Conservation (phyloP, 2,113 vertebrate genomes). For the Platanista minor region DNA sequence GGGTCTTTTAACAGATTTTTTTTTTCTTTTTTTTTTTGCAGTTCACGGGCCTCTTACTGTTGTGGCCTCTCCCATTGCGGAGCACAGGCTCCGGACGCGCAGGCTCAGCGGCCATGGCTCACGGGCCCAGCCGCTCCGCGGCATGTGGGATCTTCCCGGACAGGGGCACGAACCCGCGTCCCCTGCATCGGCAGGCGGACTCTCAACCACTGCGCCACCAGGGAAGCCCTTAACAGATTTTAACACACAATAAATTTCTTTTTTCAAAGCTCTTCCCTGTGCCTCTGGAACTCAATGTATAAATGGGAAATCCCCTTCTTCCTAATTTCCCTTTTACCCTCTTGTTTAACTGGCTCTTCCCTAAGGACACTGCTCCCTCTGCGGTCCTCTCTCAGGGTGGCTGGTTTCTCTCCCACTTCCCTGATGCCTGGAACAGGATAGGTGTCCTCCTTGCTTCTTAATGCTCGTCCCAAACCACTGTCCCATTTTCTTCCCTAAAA, state of each 20-base stretch:
- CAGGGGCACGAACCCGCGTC: too few species aligned
- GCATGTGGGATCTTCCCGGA: too few species aligned
- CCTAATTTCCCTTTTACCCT: neutral
- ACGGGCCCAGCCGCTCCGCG: too few species aligned
- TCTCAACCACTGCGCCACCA: too few species aligned
- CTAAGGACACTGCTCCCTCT: neutral
- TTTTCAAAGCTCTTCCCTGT: neutral
- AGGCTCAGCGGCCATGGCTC: too few species aligned
- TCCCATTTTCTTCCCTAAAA: neutral
- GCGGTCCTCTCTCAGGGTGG: neutral
- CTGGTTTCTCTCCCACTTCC: neutral
- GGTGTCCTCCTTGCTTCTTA: neutral
- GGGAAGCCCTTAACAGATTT: neutral
- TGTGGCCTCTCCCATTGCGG: too few species aligned
- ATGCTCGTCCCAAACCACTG: neutral
- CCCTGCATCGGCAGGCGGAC: too few species aligned
- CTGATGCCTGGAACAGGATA: neutral
- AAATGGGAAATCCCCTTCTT: neutral
- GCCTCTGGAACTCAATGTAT: neutral
- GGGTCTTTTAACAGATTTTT: neutral
- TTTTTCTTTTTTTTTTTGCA: too few species aligned
- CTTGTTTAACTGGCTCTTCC: neutral
- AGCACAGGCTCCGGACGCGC: too few species aligned
- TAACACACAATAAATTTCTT: neutral
- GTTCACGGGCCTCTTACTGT: too few species aligned